Evolutionary conservation across 1,140 invertebrate species (phyloP).

Genomic region (Maniola jurtina): DNA sequence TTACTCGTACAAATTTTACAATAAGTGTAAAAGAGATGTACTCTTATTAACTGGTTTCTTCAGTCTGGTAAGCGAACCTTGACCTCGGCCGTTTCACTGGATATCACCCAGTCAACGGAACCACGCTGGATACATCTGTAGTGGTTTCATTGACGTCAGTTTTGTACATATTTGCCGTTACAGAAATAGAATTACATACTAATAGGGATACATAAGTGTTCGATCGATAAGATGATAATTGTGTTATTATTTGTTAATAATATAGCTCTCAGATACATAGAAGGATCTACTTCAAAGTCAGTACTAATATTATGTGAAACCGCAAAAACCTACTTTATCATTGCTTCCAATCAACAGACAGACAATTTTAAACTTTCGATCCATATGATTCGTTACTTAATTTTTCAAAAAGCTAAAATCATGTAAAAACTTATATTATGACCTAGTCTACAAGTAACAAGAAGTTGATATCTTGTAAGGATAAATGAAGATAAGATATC

Average conservation of each 20-base stretch:
- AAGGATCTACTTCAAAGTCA: no score
- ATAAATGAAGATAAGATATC: no score
- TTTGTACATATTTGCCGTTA: constrained; percentile 1
- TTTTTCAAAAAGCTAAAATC: no score
- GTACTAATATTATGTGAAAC: no score
- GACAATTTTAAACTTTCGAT: no score
- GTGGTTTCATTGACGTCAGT: constrained; percentile 8
- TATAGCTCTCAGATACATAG: no score
- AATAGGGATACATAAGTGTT: background rate
- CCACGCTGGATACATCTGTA: constrained; percentile 21
- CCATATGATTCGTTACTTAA: no score
- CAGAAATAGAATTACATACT: constrained; percentile 1
- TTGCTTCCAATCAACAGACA: no score
- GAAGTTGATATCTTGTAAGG: no score
- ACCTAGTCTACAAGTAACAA: no score
- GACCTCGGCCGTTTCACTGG: constrained; percentile 39
- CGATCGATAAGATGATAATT: background rate
- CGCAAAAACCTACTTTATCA: no score
- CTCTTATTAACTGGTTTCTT: constrained; percentile 18
- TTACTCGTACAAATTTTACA: constrained; percentile 1
- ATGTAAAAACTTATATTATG: no score
- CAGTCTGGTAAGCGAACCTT: constrained; percentile 43
- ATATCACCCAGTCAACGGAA: constrained; percentile 41
- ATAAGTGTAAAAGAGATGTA: constrained; percentile 32
- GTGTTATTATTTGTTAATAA: background rate